Evolutionary conservation across 2,888 invertebrate species (phyloP), one percentile per base, ranked within the genome.

Genomic region (Chaetogeoica ovagalla): DNA sequence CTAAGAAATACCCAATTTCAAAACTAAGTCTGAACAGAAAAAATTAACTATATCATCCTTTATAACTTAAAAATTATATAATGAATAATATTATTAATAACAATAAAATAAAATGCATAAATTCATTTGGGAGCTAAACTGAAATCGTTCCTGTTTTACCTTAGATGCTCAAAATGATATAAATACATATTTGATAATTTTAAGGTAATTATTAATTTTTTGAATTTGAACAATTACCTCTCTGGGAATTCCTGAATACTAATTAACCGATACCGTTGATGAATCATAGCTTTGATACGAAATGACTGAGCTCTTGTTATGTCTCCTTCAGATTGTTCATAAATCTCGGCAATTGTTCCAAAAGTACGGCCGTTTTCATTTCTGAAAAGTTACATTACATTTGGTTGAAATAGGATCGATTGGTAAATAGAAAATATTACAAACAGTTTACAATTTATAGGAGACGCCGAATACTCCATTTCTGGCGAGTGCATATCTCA

Each of bases 271-370:
- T 57, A 79, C 0, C 79, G 79, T 30, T 79, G 79, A 65, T 79
- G 79, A 30, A 71, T 63, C 79, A 79, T 79, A 57, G 79, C 79
- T 52, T 79, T 79, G 17, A 71, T 55, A 23, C 71, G 55, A 65
- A 79, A 71, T n/a, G 37, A n/a, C 1, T 23, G 8, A 43, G 30
- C 23, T 37, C 15, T 23, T 30, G 63, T 55, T 7, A 79, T 39
- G 7, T 63, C 57, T 2, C n/a, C n/a, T n/a, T 13, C 39, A 23
- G 71, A 57, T 9, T 79, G 71, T 79, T 63, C 79, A 71, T 17
- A 79, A 19, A 79, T 55, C 6, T 79, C 79, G 15, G 70, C 79
- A 63, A 71, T 63, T 15, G 71, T 79, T n/a, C 79, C 79, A 63
- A 15, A 79, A 19, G 79, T 71, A 21, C 57, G 57, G 2, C 5